A percentile compares a stretch with the other conserved stretches of the same genome.
phyloP scores from a whole-genome alignment of 2,113 vertebrate species.

The Polypterus senegalus region DNA sequence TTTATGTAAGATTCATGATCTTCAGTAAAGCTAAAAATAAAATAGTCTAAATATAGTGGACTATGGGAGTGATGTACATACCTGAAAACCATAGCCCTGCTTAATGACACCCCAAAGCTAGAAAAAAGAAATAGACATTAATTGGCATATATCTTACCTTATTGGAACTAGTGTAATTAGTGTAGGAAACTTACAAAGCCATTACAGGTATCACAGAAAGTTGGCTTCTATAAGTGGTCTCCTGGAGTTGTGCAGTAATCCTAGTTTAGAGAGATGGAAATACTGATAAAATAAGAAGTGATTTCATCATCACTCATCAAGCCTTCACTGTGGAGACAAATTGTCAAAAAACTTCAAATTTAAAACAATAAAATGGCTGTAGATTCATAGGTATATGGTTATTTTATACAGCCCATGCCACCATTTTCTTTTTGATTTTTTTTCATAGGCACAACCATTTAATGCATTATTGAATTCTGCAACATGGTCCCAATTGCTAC shows the following conservation, averaged over 20 bases:
- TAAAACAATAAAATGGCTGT: too few species aligned
- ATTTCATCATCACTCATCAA: slow-evolving; percentile 68
- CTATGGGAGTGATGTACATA: slow-evolving; percentile 22
- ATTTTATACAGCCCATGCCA: too few species aligned
- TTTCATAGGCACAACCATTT: too few species aligned
- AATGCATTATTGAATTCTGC: too few species aligned
- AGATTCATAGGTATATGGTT: too few species aligned
- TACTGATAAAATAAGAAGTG: slow-evolving; percentile 72
- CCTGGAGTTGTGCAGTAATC: slow-evolving; percentile 65
- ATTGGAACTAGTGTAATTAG: not conserved
- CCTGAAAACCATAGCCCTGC: slow-evolving; percentile 74
- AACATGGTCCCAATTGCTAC: too few species aligned
- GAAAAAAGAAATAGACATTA: slow-evolving; percentile 15
- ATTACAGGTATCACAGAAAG: slow-evolving; percentile 64
- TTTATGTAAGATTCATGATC: too few species aligned
- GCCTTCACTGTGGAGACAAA: slow-evolving; percentile 43
- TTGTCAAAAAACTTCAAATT: not conserved
- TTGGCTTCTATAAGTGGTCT: slow-evolving; percentile 70
- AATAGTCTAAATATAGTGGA: not conserved
- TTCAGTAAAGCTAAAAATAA: too few species aligned
- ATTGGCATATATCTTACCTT: not conserved
- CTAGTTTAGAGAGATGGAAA: slow-evolving; percentile 70
- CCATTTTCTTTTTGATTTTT: too few species aligned
- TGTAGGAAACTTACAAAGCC: slow-evolving; percentile 57
- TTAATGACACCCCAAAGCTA: slow-evolving; percentile 79